Percentiles rank a stretch among this genome's conserved stretches.
phyloP scores from a whole-genome alignment of 2,797 vertebrate species.

The Miichthys miiuy region DNA sequence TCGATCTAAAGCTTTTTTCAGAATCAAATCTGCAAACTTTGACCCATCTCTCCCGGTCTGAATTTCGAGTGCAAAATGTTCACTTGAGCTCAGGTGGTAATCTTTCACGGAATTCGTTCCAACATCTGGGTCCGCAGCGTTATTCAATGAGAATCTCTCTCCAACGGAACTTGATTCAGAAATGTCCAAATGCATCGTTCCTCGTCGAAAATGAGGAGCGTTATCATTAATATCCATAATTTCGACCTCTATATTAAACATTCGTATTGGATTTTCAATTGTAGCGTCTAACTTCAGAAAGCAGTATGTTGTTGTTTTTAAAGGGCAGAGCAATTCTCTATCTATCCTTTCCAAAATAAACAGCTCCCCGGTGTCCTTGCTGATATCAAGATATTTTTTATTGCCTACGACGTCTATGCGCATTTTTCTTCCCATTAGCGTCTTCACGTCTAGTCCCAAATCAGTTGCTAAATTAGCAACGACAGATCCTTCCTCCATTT shows the following conservation, averaged over 20 bases:
- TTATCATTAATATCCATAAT: slow-evolving; percentile 22
- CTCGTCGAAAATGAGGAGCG: slow-evolving; percentile 50
- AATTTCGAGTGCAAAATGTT: slow-evolving; percentile 72
- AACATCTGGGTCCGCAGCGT: slow-evolving; percentile 73
- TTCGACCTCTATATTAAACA: slow-evolving; percentile 61
- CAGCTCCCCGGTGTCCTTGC: slow-evolving; percentile 76
- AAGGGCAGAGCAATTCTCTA: slow-evolving; percentile 65
- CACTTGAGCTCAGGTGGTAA: slow-evolving; percentile 68
- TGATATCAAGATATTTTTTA: slow-evolving; percentile 78
- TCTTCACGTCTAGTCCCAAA: slow-evolving; percentile 75
- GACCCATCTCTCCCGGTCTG: slow-evolving; percentile 74
- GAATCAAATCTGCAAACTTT: slow-evolving; percentile 72
- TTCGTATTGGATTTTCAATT: slow-evolving; percentile 72
- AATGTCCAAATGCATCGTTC: slow-evolving; percentile 79
- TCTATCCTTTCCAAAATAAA: slow-evolving; percentile 74
- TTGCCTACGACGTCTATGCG: slow-evolving; percentile 75
- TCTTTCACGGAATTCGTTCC: slow-evolving; percentile 71
- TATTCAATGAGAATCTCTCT: slow-evolving; percentile 75
- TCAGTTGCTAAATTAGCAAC: slow-evolving; percentile 84
- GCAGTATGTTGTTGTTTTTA: slow-evolving; percentile 41
- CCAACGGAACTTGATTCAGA: slow-evolving; percentile 76
- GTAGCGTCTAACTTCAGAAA: slow-evolving; percentile 72
- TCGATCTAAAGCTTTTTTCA: slow-evolving; percentile 72
- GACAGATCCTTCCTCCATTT: slow-evolving; percentile 81
- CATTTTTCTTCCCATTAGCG: slow-evolving; percentile 71